Base-by-base conservation (phyloP, 2,888 invertebrate species). In the Epinotia brunnichana region DNA sequence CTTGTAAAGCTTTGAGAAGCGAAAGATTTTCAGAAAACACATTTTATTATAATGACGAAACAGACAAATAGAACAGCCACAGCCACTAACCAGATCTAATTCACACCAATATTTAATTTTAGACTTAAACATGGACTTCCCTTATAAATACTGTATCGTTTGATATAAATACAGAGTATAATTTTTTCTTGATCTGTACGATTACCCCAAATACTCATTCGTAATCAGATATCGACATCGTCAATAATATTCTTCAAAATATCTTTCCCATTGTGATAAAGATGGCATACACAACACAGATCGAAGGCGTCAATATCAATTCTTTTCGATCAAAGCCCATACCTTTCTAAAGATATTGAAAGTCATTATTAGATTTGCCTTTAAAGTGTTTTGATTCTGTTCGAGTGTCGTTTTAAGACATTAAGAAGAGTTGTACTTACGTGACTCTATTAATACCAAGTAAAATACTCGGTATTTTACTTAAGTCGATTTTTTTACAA, bases 251-350 rank as follows among this genome's bases (percentile, higher is more conserved):
- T 54, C 19, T 35, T 39, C 21, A n/a, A 64, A 64, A 54, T 64
- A 21, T 64, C 39, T 13, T 53, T 35, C 7, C 15, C 35, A 53
- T 63, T 53, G 35, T 64, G 17, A 64, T 54, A 64, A 10, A 54
- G 4, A 53, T 39, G 39, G 21, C 35, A 54, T 54, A 64, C 39
- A 51, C 57, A 57, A 29, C 0, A 53, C 13, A 64, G 64, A 64
- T 64, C 64, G 54, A 64, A 64, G 54, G 4, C 13, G 63, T 3
- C 35, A 63, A 63, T 35, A 35, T 53, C 63, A 63, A 63, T 63
- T 17, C 19, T 19, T n/a, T 53, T 17, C 48, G 39, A 64, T 64
- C 64, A 64, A 64, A 53, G 64, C 11, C 35, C 10, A 54, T 19
- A 64, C 54, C 53, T 63, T 48, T 29, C 53, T 35, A 17, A 53